phyloP scores from a whole-genome alignment of 2,888 invertebrate species.

The Mechanitis messenoides region DNA sequence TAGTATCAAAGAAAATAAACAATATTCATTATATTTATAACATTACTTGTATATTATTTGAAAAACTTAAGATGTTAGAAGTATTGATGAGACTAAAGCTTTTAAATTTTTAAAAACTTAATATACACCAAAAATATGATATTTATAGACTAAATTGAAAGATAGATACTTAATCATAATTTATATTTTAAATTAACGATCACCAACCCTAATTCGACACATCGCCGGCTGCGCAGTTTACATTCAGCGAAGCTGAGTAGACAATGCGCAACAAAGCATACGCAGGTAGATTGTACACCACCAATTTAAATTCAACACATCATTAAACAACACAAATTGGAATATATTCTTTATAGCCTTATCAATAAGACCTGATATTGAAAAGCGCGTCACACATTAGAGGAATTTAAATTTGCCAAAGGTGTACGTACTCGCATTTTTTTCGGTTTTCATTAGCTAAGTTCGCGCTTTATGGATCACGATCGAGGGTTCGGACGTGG shows the following conservation, averaged over 20 bases:
- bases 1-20: constrained; percentile 5
- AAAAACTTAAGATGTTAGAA: too few relatives aligned
- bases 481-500: constrained; percentile 68
- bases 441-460: constrained; percentile 72
- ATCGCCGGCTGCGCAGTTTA: constrained; percentile 68
- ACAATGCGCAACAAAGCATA: constrained; percentile 66
- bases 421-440: constrained; percentile 67
- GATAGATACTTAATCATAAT: constrained; percentile 8
- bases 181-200: constrained; percentile 27
- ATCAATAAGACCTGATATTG: constrained; percentile 28
- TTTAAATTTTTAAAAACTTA: neutral
- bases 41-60: too few relatives aligned
- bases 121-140: neutral
- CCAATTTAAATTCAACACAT: constrained; percentile 34
- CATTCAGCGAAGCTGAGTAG: constrained; percentile 56
- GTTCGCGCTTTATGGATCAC: constrained; percentile 74
- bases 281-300: constrained; percentile 65
- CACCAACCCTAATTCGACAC: constrained; percentile 58
- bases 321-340: constrained; percentile 24
- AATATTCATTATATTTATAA: neutral
- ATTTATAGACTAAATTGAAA: constrained; percentile 1
- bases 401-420: constrained; percentile 39
- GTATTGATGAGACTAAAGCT: neutral
- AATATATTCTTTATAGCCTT: constrained; percentile 30
- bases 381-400: neutral